phyloP scores from a whole-genome alignment of 2,888 invertebrate genomes.

The Trichacis sp. region DNA sequence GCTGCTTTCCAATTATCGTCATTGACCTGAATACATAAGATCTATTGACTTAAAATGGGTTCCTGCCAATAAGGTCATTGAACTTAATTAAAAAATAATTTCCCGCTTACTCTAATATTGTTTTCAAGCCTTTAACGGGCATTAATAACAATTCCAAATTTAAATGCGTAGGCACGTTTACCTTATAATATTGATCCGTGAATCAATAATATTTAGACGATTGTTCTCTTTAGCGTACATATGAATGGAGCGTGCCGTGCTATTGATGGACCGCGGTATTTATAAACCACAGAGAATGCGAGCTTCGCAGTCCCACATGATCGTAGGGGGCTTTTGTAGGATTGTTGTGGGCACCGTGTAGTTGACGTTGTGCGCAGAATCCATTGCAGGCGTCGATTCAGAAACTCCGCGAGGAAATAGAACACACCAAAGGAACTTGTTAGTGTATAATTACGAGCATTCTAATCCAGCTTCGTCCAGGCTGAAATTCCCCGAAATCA shows the following conservation, averaged over 20 bases:
- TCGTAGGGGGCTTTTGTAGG: conserved; percentile 33
- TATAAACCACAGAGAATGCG: conserved; percentile 49
- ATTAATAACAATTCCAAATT: too few relatives aligned
- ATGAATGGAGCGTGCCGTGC: conserved; percentile 53
- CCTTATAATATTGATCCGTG: too few relatives aligned
- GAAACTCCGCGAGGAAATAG: conserved; percentile 28
- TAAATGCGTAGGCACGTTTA: too few relatives aligned
- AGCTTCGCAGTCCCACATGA: conserved; percentile 37
- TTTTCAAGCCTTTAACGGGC: too few relatives aligned
- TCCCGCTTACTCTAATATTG: too few relatives aligned
- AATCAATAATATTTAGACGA: conserved; percentile 21
- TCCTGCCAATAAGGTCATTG: too few relatives aligned
- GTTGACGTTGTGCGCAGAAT: conserved; percentile 29
- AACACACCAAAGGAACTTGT: conserved; percentile 13
- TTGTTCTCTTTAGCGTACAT: conserved; percentile 17
- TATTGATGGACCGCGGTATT: conserved; percentile 58
- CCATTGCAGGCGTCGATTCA: conserved; percentile 35
- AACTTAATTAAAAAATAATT: too few relatives aligned
- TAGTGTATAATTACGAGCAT: background rate
- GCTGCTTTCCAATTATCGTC: too few relatives aligned
- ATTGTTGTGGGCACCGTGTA: conserved; percentile 32
- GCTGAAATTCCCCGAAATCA: background rate
- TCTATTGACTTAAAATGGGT: too few relatives aligned
- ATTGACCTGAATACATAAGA: too few relatives aligned
- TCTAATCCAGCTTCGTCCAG: background rate